phyloP scores from a whole-genome alignment of 2,888 invertebrate species.

The Strigamia maritima region DNA sequence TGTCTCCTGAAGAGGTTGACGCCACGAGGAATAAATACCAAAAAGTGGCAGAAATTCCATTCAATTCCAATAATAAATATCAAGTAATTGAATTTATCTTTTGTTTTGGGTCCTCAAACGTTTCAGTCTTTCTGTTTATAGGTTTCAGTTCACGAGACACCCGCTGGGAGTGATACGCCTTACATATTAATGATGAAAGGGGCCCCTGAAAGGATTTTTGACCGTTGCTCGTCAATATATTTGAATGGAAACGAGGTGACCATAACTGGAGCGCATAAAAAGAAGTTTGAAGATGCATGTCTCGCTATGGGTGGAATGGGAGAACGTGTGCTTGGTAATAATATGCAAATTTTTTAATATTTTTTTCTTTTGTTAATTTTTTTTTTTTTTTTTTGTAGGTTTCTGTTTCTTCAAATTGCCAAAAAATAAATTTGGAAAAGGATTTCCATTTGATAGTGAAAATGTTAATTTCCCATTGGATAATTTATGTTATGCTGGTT shows the following conservation, averaged over 20 bases:
- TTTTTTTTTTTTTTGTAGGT: slow-evolving; percentile 41
- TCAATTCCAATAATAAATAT: slow-evolving; percentile 54
- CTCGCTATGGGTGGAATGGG: slow-evolving; percentile 45
- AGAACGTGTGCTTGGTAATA: slow-evolving; percentile 45
- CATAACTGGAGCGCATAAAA: slow-evolving; percentile 51
- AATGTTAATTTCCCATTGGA: slow-evolving; percentile 50
- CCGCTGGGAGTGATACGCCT: neutral
- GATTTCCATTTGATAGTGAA: slow-evolving; percentile 48
- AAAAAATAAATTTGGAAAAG: slow-evolving; percentile 44
- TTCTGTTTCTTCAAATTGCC: slow-evolving; percentile 47
- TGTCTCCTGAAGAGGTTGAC: slow-evolving; percentile 45
- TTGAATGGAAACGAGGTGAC: slow-evolving; percentile 51
- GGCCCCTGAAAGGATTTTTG: slow-evolving; percentile 58
- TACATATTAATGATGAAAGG: slow-evolving; percentile 57
- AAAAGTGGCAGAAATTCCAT: slow-evolving; percentile 53
- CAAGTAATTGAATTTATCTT: no score
- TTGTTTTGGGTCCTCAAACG: no score
- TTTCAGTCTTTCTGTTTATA: no score
- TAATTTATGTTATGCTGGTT: slow-evolving; percentile 49
- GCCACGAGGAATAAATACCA: neutral
- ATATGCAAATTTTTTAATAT: neutral
- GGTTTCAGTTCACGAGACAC: neutral
- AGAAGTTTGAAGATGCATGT: slow-evolving; percentile 51
- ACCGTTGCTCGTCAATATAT: slow-evolving; percentile 52
- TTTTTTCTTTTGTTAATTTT: neutral